Evolutionary conservation across 2,113 vertebrate genomes (phyloP).

Genomic region (Hassar affinis): DNA sequence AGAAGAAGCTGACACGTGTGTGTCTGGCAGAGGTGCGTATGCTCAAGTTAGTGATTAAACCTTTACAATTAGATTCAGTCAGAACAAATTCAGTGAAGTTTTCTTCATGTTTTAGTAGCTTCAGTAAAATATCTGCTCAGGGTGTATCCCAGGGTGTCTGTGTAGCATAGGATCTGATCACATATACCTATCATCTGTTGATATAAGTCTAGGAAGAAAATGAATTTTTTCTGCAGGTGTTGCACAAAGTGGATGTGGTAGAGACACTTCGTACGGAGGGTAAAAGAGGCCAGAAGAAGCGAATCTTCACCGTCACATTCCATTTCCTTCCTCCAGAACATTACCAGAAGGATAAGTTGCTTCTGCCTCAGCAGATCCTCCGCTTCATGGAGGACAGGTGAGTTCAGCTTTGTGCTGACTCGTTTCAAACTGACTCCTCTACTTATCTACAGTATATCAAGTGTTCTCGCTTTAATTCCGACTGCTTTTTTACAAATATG

Average conservation of each 20-base stretch:
- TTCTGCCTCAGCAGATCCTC: constrained; percentile 80
- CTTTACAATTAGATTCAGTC: not conserved
- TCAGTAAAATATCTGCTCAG: not conserved
- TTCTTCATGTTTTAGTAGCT: not conserved
- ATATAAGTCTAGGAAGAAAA: not conserved
- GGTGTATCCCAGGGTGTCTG: not conserved
- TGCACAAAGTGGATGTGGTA: constrained; percentile 84
- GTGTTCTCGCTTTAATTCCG: not conserved
- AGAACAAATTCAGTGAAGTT: not conserved
- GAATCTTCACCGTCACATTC: constrained; percentile 80
- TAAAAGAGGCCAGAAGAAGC: constrained; percentile 65
- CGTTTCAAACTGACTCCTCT: not conserved
- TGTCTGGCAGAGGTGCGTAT: constrained; percentile 84
- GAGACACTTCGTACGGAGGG: constrained; percentile 76
- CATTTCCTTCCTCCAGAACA: constrained; percentile 78
- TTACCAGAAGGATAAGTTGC: constrained; percentile 83
- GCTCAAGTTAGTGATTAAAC: not conserved
- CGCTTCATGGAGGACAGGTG: constrained; percentile 88
- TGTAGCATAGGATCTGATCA: not conserved
- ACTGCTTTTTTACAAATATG: not conserved
- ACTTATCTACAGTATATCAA: no score
- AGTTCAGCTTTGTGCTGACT: not conserved
- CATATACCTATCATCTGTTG: not conserved
- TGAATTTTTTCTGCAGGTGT: constrained; percentile 70
- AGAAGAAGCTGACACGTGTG: constrained; percentile 83